Percentiles rank a stretch among this genome's conserved stretches.
Evolutionary conservation across 1,140 invertebrate species (phyloP).

Genomic region (Drosophila pallidifrons): DNA sequence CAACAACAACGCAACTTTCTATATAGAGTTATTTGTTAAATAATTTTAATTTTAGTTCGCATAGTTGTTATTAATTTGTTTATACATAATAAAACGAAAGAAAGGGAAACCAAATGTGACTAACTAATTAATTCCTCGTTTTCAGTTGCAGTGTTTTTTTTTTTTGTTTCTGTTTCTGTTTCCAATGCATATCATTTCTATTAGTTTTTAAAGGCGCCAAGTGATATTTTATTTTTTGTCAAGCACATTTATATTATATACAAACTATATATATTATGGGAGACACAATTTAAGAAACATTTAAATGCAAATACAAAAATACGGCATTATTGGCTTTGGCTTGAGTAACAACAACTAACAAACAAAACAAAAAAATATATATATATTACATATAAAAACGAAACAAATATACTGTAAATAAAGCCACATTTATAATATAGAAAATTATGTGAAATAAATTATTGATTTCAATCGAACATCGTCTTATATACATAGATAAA

Average conservation of each 20-base stretch:
- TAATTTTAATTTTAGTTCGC: constrained; percentile 77
- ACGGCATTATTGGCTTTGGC: constrained; percentile 49
- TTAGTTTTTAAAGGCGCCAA: constrained; percentile 36
- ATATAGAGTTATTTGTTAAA: constrained; percentile 70
- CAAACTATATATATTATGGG: constrained; percentile 10
- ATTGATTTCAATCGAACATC: constrained; percentile 29
- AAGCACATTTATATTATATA: constrained; percentile 22
- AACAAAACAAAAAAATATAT: constrained; percentile 29
- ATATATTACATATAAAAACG: constrained; percentile 43
- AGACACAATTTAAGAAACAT: constrained; percentile 18
- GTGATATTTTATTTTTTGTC: constrained; percentile 66
- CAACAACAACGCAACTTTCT: constrained; percentile 43
- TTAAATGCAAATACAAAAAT: constrained; percentile 21
- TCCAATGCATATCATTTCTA: constrained; percentile 4
- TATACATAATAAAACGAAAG: constrained; percentile 57
- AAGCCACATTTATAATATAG: constrained; percentile 50
- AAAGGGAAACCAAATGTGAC: constrained; percentile 48
- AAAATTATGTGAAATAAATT: constrained; percentile 57
- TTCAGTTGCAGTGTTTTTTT: neutral
- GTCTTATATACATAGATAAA: neutral
- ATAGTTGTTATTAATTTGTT: constrained; percentile 74
- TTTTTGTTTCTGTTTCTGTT: constrained; percentile 15
- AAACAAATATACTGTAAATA: constrained; percentile 48
- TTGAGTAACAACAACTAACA: constrained; percentile 48
- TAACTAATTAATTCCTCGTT: constrained; percentile 6